Conservation (phyloP, 2,888 invertebrate genomes). For the Sepioteuthis lessoniana region DNA sequence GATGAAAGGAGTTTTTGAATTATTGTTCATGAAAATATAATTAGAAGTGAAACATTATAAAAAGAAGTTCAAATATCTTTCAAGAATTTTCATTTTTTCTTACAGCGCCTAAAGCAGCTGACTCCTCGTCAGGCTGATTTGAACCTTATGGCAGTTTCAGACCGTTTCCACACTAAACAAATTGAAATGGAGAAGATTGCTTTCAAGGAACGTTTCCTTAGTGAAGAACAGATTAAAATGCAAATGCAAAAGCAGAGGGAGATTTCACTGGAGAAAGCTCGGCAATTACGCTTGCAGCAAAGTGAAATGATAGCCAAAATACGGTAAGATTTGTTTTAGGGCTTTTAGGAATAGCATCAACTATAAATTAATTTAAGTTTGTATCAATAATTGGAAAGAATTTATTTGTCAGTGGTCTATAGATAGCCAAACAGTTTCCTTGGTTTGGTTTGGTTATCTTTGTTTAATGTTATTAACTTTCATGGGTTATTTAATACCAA, state of each 20-base stretch:
- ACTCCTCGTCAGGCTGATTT: not conserved
- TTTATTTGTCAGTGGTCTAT: no score
- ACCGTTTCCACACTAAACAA: slow-evolving; percentile 72
- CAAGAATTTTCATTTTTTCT: not conserved
- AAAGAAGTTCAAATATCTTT: not conserved
- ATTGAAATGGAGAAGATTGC: slow-evolving; percentile 72
- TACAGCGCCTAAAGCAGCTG: not conserved
- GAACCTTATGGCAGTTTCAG: slow-evolving; percentile 57
- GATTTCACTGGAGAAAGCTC: slow-evolving; percentile 67
- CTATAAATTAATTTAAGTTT: not conserved
- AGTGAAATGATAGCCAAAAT: slow-evolving; percentile 75
- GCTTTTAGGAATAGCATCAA: not conserved
- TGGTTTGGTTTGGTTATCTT: no score
- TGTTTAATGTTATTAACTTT: no score
- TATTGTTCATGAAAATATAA: no score
- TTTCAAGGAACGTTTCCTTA: slow-evolving; percentile 70
- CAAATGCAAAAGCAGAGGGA: slow-evolving; percentile 68
- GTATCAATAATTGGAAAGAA: no score
- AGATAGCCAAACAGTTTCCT: no score
- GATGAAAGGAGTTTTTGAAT: no score
- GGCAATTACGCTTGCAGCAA: slow-evolving; percentile 67
- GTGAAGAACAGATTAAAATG: slow-evolving; percentile 67
- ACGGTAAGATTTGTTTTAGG: slow-evolving; percentile 66
- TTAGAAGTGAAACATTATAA: no score
- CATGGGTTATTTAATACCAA: no score